Percentiles rank a stretch among this genome's conserved stretches.
Evolutionary conservation across 2,113 vertebrate genomes (phyloP).

Genomic region (Spheniscus mendiculus): DNA sequence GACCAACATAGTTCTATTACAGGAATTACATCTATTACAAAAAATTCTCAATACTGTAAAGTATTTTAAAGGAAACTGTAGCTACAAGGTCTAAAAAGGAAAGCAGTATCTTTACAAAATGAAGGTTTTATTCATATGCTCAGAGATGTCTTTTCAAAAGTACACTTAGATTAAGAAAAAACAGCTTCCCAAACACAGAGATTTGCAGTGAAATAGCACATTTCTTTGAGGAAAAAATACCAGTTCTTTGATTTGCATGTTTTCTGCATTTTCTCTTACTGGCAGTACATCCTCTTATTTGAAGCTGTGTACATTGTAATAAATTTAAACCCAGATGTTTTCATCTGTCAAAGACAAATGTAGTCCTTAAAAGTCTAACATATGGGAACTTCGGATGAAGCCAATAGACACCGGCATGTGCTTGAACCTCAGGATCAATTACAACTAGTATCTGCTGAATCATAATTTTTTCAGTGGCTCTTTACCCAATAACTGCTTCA

Average conservation of each 20-base stretch:
- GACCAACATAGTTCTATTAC: neutral
- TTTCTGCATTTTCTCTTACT: neutral
- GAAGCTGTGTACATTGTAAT: neutral
- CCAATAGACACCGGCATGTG: neutral
- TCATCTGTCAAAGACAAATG: neutral
- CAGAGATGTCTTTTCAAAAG: neutral
- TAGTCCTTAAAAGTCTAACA: neutral
- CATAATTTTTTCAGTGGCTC: neutral
- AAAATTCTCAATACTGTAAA: neutral
- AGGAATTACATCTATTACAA: neutral
- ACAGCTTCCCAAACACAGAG: neutral
- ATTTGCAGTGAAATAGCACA: neutral
- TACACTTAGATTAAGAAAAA: neutral
- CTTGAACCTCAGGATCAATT: neutral
- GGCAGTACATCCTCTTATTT: constrained; percentile 2
- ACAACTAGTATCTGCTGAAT: neutral
- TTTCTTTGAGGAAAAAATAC: neutral
- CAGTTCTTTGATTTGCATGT: neutral
- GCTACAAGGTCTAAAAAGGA: neutral
- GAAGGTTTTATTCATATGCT: neutral
- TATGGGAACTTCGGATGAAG: neutral
- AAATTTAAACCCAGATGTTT: constrained; percentile 50
- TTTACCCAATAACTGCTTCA: neutral
- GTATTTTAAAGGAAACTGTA: neutral
- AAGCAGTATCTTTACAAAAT: neutral